Conservation (phyloP, 2,888 invertebrate genomes). For the Falcaria lacertinaria region DNA sequence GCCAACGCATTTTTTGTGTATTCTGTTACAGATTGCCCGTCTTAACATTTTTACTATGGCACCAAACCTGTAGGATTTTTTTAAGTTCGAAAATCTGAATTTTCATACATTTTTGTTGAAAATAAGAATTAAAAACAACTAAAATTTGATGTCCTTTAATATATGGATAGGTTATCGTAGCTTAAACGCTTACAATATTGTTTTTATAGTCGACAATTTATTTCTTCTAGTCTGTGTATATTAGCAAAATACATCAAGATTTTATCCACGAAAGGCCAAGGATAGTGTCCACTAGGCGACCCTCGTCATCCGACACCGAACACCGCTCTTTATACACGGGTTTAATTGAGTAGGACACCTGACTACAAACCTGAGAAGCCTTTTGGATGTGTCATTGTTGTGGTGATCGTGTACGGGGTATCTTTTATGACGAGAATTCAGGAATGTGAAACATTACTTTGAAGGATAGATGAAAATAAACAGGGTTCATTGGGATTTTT, state of each 20-base stretch:
- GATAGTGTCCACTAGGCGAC: conserved; percentile 3
- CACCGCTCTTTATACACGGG: conserved; percentile 8
- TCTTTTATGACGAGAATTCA: not conserved
- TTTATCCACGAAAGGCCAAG: not conserved
- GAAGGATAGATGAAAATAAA: not conserved
- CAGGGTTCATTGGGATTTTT: not conserved
- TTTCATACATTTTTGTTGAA: no score
- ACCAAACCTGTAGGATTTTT: no score
- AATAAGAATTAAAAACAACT: no score
- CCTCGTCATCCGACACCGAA: conserved; percentile 8
- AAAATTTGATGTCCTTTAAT: no score
- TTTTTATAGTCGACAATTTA: no score
- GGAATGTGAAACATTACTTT: not conserved
- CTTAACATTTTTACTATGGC: no score
- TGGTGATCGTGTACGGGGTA: not conserved
- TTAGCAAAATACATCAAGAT: conserved; percentile 2
- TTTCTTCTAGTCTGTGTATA: no score
- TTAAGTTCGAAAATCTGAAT: no score
- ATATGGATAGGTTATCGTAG: no score
- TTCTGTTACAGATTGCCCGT: no score
- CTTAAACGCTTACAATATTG: no score
- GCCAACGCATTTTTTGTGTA: no score
- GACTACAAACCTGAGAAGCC: conserved; percentile 5
- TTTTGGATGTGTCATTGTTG: not conserved
- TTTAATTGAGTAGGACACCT: conserved; percentile 14